Conservation (phyloP, 2,113 vertebrate genomes). For the Notechis scutatus region DNA sequence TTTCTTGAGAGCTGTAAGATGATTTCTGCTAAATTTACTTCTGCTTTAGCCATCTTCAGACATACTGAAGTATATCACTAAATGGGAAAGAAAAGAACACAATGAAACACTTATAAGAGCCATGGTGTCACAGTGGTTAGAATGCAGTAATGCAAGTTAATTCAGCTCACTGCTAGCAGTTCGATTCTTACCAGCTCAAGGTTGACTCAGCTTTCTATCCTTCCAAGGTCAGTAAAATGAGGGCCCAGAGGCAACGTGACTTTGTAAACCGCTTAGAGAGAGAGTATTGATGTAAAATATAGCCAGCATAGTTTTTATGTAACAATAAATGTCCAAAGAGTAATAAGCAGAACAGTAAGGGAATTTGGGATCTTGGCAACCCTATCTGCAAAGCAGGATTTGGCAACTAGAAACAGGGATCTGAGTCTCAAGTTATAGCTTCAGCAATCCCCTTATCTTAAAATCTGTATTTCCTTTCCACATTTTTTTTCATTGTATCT, state of each 20-base stretch:
- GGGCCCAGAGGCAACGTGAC: not conserved
- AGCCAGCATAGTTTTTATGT: not conserved
- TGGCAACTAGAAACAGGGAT: not conserved
- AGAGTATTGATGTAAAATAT: not conserved
- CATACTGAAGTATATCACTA: not conserved
- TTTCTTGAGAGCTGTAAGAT: not conserved
- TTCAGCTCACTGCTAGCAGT: not conserved
- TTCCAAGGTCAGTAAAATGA: not conserved
- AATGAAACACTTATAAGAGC: not conserved
- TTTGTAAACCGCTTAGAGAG: not conserved
- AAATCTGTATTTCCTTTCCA: not conserved
- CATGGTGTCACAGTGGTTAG: not conserved
- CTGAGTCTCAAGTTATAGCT: not conserved
- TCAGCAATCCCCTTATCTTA: not conserved
- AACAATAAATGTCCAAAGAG: not conserved
- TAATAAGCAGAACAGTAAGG: not conserved
- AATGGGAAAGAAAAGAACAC: not conserved
- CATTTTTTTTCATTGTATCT: not conserved
- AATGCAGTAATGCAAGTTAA: not conserved
- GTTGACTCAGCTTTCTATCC: not conserved
- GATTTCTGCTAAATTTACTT: not conserved
- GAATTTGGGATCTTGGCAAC: not conserved
- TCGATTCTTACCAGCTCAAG: not conserved
- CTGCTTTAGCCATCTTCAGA: not conserved
- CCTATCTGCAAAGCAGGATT: not conserved